Evolutionary conservation across 1,140 invertebrate genomes (phyloP), one percentile per base, ranked within the genome.

Genomic region (Eumeta japonica): DNA sequence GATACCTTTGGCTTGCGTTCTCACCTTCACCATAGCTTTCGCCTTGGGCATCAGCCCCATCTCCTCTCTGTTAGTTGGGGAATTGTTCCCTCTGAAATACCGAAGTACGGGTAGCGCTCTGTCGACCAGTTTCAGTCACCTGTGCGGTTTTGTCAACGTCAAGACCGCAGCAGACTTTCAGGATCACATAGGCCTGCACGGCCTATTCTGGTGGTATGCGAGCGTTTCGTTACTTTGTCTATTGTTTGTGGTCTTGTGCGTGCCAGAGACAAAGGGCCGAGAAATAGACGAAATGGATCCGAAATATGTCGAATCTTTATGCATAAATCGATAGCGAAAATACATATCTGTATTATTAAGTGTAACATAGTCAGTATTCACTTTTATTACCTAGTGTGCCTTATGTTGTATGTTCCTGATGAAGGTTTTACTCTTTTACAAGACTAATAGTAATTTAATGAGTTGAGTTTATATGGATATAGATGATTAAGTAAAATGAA

Each of bases 211-310:
- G 88, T 76, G 93, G 43, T 96, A 94, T 59, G 85, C 90, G 2
- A 88, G 83, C 2, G 82, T 94, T 45, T 87, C 90, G 0, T 81
- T 92, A 1, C 79, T 88, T 41, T 91, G 91, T 14, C 75, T 93
- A 1, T 81, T 92, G 37, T 90, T 94, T 60, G 83, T 94, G 4
- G 84, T 88, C 1, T 82, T 88, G 39, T 89, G 88, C 53, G 88
- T 96, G 2, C 92, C 92, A 0, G 93, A 96, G 66, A 95, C 92
- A 1, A 92, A 91, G 63, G 91, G 91, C 0, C 83, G 84, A 32
- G 86, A 86, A 50, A 80, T 95, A 38, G 90, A 94, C 54, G 91
- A 94, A 71, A 92, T 94, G 82, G 83, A 87, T 55, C 81, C 84
- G 9, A 81, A 82, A 29, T 83, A 82, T 50, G 79, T 81, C 0